Conservation (phyloP, 2,888 invertebrate genomes). For the Epirrhoe alternata region DNA sequence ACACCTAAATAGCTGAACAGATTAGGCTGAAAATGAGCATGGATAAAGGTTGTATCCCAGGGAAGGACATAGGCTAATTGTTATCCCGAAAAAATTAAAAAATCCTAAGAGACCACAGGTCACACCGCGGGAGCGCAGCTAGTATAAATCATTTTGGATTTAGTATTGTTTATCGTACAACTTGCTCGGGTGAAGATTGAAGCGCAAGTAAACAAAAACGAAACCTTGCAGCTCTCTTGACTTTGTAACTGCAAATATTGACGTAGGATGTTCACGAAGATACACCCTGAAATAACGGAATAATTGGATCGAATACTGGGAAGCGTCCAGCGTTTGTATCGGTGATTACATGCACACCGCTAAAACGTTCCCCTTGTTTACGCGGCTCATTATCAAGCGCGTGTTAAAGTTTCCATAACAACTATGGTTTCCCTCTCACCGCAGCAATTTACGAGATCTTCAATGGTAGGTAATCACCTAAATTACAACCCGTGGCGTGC, state of each 20-base stretch:
- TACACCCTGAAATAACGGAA: conserved; percentile 68
- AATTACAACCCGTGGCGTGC: conserved; percentile 64
- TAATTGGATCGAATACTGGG: conserved; percentile 66
- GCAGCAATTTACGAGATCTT: conserved; percentile 64
- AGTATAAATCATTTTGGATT: no score
- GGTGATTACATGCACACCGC: conserved; percentile 65
- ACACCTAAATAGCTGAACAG: no score
- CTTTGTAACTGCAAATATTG: conserved; percentile 72
- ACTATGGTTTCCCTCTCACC: conserved; percentile 47
- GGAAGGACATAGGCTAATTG: no score
- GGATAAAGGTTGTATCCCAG: no score
- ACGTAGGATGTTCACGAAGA: conserved; percentile 71
- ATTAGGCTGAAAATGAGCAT: no score
- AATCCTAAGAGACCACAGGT: no score
- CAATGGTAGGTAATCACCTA: conserved; percentile 71
- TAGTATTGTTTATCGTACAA: conserved; percentile 49
- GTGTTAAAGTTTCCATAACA: conserved; percentile 44
- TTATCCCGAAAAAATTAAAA: no score
- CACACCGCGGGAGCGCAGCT: no score
- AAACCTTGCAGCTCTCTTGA: conserved; percentile 57
- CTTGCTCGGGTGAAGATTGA: conserved; percentile 43
- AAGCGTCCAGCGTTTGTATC: conserved; percentile 68
- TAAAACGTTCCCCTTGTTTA: conserved; percentile 73
- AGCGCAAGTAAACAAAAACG: conserved; percentile 53
- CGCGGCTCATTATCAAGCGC: conserved; percentile 60